These are phyloP conservation scores for Apodemus agrarius DNA, from an alignment of 2,797 vertebrate genomes.

Conservation along the genomic window DNA sequence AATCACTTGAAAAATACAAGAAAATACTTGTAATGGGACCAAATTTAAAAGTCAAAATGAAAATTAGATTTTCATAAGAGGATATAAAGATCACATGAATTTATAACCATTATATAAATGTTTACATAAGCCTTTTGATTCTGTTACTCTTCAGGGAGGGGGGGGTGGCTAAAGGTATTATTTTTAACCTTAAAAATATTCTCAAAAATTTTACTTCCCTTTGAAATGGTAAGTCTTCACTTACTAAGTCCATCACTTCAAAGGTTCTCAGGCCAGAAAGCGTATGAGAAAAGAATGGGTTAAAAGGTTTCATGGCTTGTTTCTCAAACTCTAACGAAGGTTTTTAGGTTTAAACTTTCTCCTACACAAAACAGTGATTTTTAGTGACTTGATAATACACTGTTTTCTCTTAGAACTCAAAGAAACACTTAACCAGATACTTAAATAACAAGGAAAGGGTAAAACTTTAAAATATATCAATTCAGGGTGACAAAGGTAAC, in stretches of 20 bases:
- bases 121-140: constrained; percentile 18
- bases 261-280: constrained; percentile 32
- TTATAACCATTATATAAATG: constrained; percentile 18
- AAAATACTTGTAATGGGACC: not conserved
- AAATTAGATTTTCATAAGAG: constrained; percentile 52
- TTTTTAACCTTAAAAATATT: constrained; percentile 60
- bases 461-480: constrained; percentile 31
- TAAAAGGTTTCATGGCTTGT: constrained; percentile 8
- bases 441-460: constrained; percentile 55
- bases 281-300: constrained; percentile 12
- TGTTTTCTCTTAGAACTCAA: constrained; percentile 65
- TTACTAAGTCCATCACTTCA: constrained; percentile 40
- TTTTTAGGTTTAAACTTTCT: constrained; percentile 46
- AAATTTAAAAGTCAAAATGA: constrained; percentile 28
- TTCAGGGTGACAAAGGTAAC: not conserved
- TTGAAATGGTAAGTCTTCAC: not conserved
- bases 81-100: constrained; percentile 37
- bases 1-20: not conserved
- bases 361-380: constrained; percentile 41
- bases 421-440: constrained; percentile 38
- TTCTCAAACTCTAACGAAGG: not conserved
- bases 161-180: not conserved
- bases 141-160: not conserved
- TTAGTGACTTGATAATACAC: not conserved
- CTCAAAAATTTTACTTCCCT: constrained; percentile 48